Conservation (phyloP, 2,113 vertebrate genomes). For the Dolichallabes microphthalmus region DNA sequence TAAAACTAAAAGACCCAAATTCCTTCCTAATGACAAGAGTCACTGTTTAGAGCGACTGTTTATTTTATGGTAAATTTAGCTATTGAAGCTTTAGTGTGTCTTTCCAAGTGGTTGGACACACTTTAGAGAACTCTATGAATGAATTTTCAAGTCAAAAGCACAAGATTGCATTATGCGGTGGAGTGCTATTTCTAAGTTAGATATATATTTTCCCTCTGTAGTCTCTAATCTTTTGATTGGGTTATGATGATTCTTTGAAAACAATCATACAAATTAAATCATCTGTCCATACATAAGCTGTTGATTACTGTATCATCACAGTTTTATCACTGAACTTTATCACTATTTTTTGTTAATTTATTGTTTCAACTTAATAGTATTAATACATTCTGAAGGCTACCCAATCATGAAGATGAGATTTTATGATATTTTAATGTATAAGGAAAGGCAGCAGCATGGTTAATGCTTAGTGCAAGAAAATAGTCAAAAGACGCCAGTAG, state of each 20-base stretch:
- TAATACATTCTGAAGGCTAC: constrained; percentile 25
- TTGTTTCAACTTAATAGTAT: constrained; percentile 28
- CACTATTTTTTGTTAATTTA: not conserved
- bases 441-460: constrained; percentile 24
- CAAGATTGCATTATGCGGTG: constrained; percentile 19
- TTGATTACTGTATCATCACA: not conserved
- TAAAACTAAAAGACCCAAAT: constrained; percentile 31
- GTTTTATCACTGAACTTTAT: not conserved
- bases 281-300: constrained; percentile 3
- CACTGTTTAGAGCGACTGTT: constrained; percentile 23
- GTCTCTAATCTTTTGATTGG: constrained; percentile 14
- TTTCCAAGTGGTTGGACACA: constrained; percentile 42
- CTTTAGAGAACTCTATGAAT: constrained; percentile 19
- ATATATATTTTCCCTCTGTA: constrained; percentile 13
- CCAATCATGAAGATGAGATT: not conserved
- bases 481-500: not conserved
- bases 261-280: constrained; percentile 25
- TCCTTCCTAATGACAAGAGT: constrained; percentile 42
- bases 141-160: constrained; percentile 38
- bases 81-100: constrained; percentile 33
- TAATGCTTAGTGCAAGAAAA: not conserved
- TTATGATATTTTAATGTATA: not conserved
- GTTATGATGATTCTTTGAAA: constrained; percentile 12
- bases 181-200: constrained; percentile 4
- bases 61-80: constrained; percentile 30